Conservation (phyloP, 2,113 vertebrate species). For the Budorcas taxicolor region DNA sequence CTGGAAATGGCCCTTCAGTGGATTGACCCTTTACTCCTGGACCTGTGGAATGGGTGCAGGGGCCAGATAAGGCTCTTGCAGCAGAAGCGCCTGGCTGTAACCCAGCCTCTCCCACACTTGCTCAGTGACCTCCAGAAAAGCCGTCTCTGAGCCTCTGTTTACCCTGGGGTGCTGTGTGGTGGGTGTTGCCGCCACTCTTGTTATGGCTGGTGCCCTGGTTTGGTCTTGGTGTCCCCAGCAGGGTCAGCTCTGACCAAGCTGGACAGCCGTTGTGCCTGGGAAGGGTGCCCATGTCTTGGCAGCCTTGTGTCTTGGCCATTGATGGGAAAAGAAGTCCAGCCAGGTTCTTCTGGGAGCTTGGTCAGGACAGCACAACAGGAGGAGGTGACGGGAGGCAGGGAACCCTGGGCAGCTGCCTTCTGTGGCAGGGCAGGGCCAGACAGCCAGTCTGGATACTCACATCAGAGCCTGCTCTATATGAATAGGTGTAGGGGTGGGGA, state of each 20-base stretch:
- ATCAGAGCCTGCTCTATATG: neutral
- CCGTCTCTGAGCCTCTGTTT: neutral
- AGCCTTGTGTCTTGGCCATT: neutral
- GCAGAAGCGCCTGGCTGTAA: neutral
- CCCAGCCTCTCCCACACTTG: neutral
- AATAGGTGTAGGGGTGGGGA: neutral
- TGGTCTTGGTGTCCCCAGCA: neutral
- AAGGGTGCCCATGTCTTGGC: neutral
- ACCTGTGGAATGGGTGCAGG: neutral
- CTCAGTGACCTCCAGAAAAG: neutral
- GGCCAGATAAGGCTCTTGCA: neutral
- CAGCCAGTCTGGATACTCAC: neutral
- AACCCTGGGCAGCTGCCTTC: neutral
- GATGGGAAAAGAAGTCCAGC: neutral
- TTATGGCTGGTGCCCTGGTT: neutral
- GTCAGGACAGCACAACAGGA: neutral
- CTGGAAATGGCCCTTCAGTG: neutral
- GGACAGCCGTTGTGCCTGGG: neutral
- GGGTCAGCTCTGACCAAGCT: neutral
- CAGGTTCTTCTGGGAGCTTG: slow-evolving; percentile 36
- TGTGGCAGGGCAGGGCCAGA: neutral
- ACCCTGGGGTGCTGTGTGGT: rapidly evolving
- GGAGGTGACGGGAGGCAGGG: neutral
- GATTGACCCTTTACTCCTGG: neutral
- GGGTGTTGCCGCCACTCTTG: neutral